These are phyloP conservation scores for Poecilia gillii DNA, from an alignment of 2,797 vertebrate species.

Conservation along the genomic window DNA sequence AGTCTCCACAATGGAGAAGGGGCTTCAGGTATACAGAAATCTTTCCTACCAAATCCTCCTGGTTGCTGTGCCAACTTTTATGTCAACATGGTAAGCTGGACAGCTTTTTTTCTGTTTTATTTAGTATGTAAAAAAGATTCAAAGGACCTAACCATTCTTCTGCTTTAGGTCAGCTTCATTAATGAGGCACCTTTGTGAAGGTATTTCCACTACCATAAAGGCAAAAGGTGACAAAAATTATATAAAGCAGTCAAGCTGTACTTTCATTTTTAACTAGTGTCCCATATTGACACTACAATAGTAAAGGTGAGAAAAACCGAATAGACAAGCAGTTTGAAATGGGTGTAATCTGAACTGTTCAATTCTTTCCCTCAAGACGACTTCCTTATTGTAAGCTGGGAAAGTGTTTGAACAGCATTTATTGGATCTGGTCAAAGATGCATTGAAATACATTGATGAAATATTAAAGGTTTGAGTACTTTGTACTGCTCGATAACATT, in stretches of 20 bases:
- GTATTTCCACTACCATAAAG: not conserved
- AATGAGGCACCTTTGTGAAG: not conserved
- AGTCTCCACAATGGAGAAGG: too few relatives aligned
- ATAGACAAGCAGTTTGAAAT: not conserved
- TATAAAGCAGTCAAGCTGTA: not conserved
- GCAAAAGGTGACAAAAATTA: not conserved
- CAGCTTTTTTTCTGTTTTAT: not conserved
- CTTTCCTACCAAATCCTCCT: slow-evolving; percentile 22
- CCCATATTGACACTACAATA: not conserved
- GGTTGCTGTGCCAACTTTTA: slow-evolving; percentile 44
- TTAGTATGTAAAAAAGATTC: not conserved
- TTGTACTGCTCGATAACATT: too few relatives aligned
- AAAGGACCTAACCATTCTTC: not conserved
- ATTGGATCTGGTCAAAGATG: not conserved
- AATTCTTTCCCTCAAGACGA: not conserved
- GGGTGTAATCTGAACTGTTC: not conserved
- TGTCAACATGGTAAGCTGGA: not conserved
- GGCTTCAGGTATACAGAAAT: not conserved
- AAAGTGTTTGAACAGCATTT: not conserved
- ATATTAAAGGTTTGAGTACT: too few relatives aligned
- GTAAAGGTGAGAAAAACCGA: not conserved
- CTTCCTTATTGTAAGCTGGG: not conserved
- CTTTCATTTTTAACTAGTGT: not conserved
- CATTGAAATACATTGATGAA: not conserved
- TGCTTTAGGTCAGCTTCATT: not conserved